Conservation (phyloP, 2,113 vertebrate genomes). For the Chitala chitala region DNA sequence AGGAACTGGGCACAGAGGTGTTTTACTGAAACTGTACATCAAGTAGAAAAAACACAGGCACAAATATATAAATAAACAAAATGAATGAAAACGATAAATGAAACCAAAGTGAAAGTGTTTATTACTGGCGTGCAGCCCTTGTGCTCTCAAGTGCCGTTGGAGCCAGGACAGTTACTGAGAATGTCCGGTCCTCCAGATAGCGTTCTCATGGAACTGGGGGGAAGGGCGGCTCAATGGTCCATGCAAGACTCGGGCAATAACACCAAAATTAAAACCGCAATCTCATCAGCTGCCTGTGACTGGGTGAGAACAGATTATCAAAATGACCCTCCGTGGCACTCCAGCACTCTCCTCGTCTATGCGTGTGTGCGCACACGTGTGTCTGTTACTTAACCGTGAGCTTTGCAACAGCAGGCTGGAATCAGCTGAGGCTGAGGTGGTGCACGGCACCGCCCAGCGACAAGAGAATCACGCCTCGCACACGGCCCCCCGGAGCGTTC, state of each 20-base stretch:
- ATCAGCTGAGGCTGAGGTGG: neutral
- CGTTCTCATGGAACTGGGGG: neutral
- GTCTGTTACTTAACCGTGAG: neutral
- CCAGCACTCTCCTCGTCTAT: no score
- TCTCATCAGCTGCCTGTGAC: neutral
- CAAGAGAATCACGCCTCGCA: neutral
- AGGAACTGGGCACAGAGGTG: no score
- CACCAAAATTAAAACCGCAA: neutral
- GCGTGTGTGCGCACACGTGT: no score
- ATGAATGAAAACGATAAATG: neutral
- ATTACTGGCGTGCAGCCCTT: neutral
- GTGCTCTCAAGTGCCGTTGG: neutral
- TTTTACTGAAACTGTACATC: no score
- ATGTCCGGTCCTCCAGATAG: neutral
- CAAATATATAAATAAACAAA: neutral
- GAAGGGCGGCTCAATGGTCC: neutral
- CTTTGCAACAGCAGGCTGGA: neutral
- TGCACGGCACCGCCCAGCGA: neutral
- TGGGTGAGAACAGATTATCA: neutral
- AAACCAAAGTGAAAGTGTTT: neutral
- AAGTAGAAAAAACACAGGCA: no score
- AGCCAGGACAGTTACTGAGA: neutral
- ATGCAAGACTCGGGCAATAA: neutral
- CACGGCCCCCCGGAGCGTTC: neutral
- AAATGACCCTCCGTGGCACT: no score